These are phyloP conservation scores for Arothron firmamentum DNA, from an alignment of 2,113 vertebrate genomes.

Conservation along the genomic window DNA sequence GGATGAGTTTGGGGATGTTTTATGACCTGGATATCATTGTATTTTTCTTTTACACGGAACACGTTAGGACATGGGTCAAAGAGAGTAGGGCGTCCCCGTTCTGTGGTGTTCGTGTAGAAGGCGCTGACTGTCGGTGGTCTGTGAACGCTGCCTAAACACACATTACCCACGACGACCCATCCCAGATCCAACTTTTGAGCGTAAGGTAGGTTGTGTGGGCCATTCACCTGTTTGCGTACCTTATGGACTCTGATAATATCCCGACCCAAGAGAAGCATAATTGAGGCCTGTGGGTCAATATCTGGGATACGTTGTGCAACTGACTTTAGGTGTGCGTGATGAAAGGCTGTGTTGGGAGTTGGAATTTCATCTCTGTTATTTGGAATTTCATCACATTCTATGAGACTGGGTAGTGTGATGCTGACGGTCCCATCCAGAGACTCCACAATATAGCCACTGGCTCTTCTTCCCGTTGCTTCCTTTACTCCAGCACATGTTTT, in stretches of 20 bases:
- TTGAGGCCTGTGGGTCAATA: neutral
- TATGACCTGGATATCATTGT: neutral
- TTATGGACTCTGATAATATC: constrained; percentile 25
- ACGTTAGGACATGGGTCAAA: constrained; percentile 11
- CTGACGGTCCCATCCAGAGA: too few species aligned
- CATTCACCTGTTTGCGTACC: constrained; percentile 22
- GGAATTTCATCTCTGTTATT: too few species aligned
- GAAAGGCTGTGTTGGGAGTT: accelerated
- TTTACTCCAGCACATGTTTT: constrained; percentile 20
- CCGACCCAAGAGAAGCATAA: constrained; percentile 3
- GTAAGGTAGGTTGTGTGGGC: constrained; percentile 19
- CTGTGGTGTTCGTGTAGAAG: neutral
- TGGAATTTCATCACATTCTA: too few species aligned
- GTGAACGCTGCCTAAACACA: constrained; percentile 22
- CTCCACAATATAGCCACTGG: neutral
- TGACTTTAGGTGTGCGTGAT: neutral
- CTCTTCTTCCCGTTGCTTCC: neutral
- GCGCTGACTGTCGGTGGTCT: neutral
- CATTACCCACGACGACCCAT: constrained; percentile 30
- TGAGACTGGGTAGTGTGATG: neutral
- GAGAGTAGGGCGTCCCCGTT: neutral
- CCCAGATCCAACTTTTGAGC: constrained; percentile 41
- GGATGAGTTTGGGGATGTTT: too few species aligned
- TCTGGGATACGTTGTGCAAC: neutral
- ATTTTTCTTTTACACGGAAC: constrained; percentile 18